These are phyloP conservation scores for Pygmarrhopalites habei DNA, from an alignment of 1,140 invertebrate species.

Conservation along the genomic window DNA sequence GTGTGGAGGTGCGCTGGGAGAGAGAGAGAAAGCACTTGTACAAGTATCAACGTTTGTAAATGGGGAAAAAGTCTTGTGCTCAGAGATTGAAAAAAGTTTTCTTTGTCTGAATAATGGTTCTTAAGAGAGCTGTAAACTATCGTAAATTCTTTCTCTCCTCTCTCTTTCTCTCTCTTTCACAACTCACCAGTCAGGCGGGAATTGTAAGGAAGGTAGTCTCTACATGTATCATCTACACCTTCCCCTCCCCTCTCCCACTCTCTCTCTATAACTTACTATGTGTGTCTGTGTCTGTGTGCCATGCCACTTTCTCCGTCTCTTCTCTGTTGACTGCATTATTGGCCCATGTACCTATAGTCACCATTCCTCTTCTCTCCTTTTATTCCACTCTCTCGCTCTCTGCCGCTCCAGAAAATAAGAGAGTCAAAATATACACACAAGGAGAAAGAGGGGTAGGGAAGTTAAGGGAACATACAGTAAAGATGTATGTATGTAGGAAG, in stretches of 20 bases:
- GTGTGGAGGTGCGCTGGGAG: no score
- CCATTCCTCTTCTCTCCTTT: no score
- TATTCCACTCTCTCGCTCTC: no score
- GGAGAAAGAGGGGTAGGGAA: no score
- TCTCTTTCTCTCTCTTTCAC: no score
- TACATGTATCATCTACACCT: neutral
- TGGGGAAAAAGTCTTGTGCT: constrained; percentile 21
- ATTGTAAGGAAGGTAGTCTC: constrained; percentile 19
- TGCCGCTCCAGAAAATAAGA: no score
- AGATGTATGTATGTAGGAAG: no score
- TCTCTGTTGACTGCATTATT: no score
- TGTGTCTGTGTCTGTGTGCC: neutral
- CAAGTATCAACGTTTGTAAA: constrained; percentile 11
- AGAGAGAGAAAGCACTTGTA: neutral
- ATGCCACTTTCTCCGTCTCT: no score
- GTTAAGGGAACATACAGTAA: no score
- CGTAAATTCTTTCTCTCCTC: constrained; percentile 39
- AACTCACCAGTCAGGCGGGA: constrained; percentile 33
- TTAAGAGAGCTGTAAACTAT: constrained; percentile 38
- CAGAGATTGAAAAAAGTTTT: constrained; percentile 36
- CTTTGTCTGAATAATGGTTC: constrained; percentile 36
- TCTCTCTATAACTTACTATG: neutral
- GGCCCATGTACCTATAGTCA: no score
- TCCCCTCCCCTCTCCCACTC: constrained; percentile 5
- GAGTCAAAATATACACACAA: no score